Conservation (phyloP, 30 jellyfish, hydroid and myxozoan species). For the Hydractinia symbiolongicarpus region DNA sequence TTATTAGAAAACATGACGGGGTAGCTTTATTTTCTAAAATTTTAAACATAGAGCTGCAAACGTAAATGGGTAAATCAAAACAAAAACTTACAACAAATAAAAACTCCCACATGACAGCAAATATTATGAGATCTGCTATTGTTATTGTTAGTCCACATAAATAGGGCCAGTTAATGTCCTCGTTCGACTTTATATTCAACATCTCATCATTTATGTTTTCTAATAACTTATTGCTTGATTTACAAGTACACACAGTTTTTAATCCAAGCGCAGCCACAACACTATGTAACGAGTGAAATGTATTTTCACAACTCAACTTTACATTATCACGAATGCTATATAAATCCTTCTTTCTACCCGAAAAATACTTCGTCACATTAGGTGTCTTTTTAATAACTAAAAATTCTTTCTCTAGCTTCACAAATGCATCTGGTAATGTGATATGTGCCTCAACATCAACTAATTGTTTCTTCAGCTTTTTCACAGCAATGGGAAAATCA, state of each 20-base stretch:
- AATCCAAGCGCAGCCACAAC: too few species aligned
- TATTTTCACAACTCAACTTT: too few species aligned
- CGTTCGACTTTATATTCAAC: background rate
- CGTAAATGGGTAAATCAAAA: background rate
- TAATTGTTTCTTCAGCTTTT: background rate
- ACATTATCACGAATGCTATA: too few species aligned
- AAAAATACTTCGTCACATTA: conserved; percentile 40
- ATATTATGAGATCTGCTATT: conserved; percentile 49
- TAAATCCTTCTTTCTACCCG: conserved; percentile 39
- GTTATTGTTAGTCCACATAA: conserved; percentile 69
- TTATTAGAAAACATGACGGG: too few species aligned
- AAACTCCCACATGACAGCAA: conserved; percentile 31
- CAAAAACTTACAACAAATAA: conserved; percentile 40
- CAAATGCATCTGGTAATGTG: conserved; percentile 34
- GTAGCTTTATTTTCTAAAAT: too few species aligned
- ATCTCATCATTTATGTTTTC: background rate
- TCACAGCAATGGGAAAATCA: conserved; percentile 57
- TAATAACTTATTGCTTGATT: too few species aligned
- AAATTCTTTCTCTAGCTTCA: conserved; percentile 53
- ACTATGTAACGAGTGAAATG: too few species aligned
- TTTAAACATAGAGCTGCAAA: too few species aligned
- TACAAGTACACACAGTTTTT: too few species aligned
- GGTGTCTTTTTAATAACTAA: conserved; percentile 53
- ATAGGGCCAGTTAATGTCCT: conserved; percentile 44
- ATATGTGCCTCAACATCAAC: background rate